Percentiles rank a stretch among this genome's conserved stretches.
These are phyloP conservation scores for Tylochromis polylepis DNA, from an alignment of 2,113 vertebrate species.

Conservation along the genomic window DNA sequence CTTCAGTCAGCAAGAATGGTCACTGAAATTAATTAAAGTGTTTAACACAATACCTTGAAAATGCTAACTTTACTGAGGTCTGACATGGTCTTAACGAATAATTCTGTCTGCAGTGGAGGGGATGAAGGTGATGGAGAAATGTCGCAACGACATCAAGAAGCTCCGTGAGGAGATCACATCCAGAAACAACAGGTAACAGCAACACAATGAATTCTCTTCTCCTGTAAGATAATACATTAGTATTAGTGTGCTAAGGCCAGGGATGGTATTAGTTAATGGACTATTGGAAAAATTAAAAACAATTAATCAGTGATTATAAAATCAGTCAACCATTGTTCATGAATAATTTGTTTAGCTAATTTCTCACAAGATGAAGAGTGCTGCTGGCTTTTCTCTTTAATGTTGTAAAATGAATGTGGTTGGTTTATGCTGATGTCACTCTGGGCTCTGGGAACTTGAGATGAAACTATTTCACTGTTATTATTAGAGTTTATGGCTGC, in stretches of 20 bases:
- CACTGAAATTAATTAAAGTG: neutral
- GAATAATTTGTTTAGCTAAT: neutral
- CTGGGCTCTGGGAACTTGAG: neutral
- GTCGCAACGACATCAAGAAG: conserved; percentile 89
- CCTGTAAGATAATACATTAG: neutral
- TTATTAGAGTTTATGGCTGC: neutral
- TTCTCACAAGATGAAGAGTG: neutral
- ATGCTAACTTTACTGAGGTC: neutral
- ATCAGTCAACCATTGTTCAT: neutral
- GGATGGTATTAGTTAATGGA: neutral
- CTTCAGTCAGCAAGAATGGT: neutral
- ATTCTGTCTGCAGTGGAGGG: conserved; percentile 82
- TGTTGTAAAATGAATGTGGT: neutral
- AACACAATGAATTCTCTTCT: neutral
- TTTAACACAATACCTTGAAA: neutral
- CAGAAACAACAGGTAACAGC: conserved; percentile 80
- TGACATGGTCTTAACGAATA: neutral
- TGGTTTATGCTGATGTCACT: neutral
- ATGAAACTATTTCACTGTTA: neutral
- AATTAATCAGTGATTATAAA: neutral
- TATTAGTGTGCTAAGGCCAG: neutral
- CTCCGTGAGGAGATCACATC: conserved; percentile 87
- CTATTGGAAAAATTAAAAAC: neutral
- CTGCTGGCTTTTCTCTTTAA: neutral
- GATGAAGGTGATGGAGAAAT: conserved; percentile 93